Evolutionary conservation across 2,888 invertebrate species (phyloP), one percentile per base, ranked within the genome.

Genomic region (Alloscopus bannaensis): DNA sequence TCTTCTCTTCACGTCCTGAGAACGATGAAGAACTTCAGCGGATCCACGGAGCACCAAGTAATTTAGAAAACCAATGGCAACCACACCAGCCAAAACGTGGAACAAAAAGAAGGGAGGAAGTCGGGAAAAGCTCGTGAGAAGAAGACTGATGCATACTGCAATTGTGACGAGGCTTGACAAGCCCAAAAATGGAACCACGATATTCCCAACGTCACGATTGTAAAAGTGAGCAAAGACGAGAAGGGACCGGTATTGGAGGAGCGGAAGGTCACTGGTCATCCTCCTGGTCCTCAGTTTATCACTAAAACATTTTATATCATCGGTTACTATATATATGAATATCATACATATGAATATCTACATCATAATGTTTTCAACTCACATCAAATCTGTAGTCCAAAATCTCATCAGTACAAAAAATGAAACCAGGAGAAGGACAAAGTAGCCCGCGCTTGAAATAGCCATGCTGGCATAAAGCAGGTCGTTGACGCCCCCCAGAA

Each of bases 331-430:
- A 8, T 36, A 8, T 8, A 36, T 8, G 6, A 8, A 6, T 13
- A 36, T 8, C 36, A 8, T 13, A 36, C 36, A 36, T 36, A 36
- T 36, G 6, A 36, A 13, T 36, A 36, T 36, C 36, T 36, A 6
- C 8, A 36, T 36, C 13, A 13, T 6, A 8, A 6, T 36, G 36
- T 36, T 8, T 8, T 8, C 8, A 36, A 8, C 36, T 36, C 29
- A 62, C 62, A 40, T 62, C 0, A 62, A 42, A n/a, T 40, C 42
- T 24, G 62, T 62, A 8, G 62, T 62, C 42, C 42, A 62, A 42
- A 62, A 62, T 40, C 42, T 62, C 62, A 62, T 62, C 22, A 62
- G 22, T 13, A 42, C 42, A 62, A 62, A 62, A 20, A 40, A 40
- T 3, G 42, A 1, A 3, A n/a, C 13, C 8, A 62, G 22, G 1